These are phyloP conservation scores for Gobius niger DNA, from an alignment of 2,113 vertebrate genomes.

Conservation along the genomic window DNA sequence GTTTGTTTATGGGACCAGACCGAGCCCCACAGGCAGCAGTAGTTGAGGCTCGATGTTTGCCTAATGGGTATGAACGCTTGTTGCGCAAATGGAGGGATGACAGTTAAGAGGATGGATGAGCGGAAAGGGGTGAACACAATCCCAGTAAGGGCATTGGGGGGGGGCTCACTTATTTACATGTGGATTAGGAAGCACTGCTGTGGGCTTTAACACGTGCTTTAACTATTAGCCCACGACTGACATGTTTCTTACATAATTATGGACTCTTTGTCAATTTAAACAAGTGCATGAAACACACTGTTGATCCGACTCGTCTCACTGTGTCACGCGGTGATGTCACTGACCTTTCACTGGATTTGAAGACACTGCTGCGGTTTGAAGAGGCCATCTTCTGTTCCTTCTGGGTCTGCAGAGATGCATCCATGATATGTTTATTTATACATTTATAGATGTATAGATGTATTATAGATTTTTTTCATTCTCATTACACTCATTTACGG, in stretches of 20 bases:
- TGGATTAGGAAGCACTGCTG: background rate
- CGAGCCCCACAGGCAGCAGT: conserved; percentile 34
- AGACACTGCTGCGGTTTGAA: conserved; percentile 73
- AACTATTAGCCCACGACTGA: too few species aligned
- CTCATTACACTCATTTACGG: too few species aligned
- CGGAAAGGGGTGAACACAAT: conserved; percentile 37
- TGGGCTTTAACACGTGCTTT: too few species aligned
- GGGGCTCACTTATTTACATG: conserved; percentile 54
- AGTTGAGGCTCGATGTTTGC: background rate
- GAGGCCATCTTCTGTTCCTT: conserved; percentile 82
- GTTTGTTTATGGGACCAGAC: conserved; percentile 57
- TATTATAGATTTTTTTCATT: too few species aligned
- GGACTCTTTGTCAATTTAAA: too few species aligned
- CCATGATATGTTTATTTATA: background rate
- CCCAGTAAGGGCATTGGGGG: conserved; percentile 48
- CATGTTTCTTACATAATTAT: too few species aligned
- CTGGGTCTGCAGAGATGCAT: conserved; percentile 73
- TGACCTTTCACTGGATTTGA: conserved; percentile 89
- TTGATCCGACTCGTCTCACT: background rate
- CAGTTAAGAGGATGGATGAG: conserved; percentile 29
- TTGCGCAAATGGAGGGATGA: conserved; percentile 45
- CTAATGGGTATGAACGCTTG: conserved; percentile 21
- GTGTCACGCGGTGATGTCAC: conserved; percentile 5
- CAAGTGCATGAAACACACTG: too few species aligned
- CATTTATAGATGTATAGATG: too few species aligned